These are phyloP conservation scores for Lutraria lutraria DNA, from an alignment of 2,888 invertebrate species.

Conservation along the genomic window DNA sequence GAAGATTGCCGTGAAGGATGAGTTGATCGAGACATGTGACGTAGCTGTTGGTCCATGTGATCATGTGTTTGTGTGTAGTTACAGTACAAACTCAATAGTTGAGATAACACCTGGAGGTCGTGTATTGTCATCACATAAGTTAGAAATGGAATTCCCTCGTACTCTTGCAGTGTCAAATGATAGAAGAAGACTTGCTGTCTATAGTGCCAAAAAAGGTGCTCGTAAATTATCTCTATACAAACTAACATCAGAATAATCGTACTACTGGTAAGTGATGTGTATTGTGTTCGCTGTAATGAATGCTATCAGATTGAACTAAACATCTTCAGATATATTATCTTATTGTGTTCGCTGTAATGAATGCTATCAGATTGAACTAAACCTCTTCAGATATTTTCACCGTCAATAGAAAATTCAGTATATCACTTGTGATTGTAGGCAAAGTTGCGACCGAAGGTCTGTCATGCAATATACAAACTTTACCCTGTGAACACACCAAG, in stretches of 20 bases:
- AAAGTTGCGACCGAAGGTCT: too few species aligned
- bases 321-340: too few species aligned
- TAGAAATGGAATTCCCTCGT: neutral
- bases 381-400: too few species aligned
- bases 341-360: too few species aligned
- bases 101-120: slow-evolving; percentile 27
- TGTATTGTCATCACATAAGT: slow-evolving; percentile 18
- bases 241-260: neutral
- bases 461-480: too few species aligned
- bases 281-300: too few species aligned
- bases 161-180: slow-evolving; percentile 5
- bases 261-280: too few species aligned
- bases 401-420: too few species aligned
- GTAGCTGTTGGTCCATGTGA: slow-evolving; percentile 34
- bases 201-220: neutral
- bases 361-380: too few species aligned
- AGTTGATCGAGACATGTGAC: neutral
- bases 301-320: too few species aligned
- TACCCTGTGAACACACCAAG: too few species aligned
- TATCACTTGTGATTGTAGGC: too few species aligned
- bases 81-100: neutral
- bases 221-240: slow-evolving; percentile 25
- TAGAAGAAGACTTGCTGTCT: slow-evolving; percentile 14
- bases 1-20: slow-evolving; percentile 25
- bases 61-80: slow-evolving; percentile 32